These are phyloP conservation scores for Hylomyscus alleni DNA, from an alignment of 2,797 vertebrate genomes.

Conservation along the genomic window DNA sequence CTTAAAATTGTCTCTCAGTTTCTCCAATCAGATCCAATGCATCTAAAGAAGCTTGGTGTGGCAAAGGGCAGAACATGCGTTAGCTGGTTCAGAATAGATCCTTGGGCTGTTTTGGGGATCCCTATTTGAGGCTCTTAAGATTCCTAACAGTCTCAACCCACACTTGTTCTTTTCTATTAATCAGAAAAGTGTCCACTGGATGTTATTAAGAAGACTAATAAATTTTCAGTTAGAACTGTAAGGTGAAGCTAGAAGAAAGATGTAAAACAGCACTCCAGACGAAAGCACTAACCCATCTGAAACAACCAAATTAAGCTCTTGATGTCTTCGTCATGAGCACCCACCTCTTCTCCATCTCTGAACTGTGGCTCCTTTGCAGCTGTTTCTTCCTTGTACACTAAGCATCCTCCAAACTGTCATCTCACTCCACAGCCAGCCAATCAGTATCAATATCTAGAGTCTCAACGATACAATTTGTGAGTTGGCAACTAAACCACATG, in stretches of 20 bases:
- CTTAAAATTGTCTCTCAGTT: not conserved
- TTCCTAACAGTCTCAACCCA: not conserved
- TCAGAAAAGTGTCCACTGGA: not conserved
- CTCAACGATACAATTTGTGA: not conserved
- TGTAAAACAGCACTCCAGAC: not conserved
- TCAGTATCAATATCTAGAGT: not conserved
- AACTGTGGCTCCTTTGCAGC: fast-evolving
- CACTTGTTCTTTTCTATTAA: not conserved
- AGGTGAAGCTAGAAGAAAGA: not conserved
- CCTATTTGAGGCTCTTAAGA: not conserved
- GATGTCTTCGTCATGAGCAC: not conserved
- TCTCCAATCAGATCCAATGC: not conserved
- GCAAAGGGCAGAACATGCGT: not conserved
- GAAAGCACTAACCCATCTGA: not conserved
- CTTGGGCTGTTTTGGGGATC: not conserved
- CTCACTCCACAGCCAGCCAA: not conserved
- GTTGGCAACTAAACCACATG: not conserved
- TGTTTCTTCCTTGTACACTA: fast-evolving
- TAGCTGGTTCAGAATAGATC: not conserved
- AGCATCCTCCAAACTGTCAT: fast-evolving
- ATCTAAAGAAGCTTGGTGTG: not conserved
- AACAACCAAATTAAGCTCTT: not conserved
- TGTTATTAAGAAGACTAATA: not conserved
- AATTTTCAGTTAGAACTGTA: not conserved
- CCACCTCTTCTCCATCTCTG: no score